Percentiles rank a stretch among this genome's conserved stretches.
Conservation (phyloP, 1,140 invertebrate genomes). For the Calephelis nemesis region DNA sequence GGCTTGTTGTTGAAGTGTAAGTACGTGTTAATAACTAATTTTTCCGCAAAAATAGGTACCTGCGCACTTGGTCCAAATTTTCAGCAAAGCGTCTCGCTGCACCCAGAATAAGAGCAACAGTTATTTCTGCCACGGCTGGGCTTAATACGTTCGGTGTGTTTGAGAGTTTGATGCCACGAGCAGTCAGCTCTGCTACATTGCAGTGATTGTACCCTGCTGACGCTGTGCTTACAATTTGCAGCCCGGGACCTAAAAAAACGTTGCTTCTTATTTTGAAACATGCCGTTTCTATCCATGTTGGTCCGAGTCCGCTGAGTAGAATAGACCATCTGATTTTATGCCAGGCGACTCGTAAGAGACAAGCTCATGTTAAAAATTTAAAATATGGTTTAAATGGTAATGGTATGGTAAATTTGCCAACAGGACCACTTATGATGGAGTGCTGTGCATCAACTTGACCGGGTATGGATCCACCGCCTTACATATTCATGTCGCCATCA, state of each 20-base stretch:
- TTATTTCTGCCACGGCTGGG: conserved; percentile 90
- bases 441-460: no score
- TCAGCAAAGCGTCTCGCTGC: conserved; percentile 88
- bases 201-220: conserved; percentile 92
- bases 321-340: background rate
- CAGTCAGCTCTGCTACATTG: conserved; percentile 84
- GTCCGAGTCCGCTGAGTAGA: no score
- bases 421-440: no score
- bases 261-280: background rate
- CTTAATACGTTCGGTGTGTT: conserved; percentile 92
- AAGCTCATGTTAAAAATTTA: no score
- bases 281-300: background rate
- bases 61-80: conserved; percentile 77
- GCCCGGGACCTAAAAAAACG: conserved; percentile 80
- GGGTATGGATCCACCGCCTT: no score
- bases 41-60: conserved; percentile 31
- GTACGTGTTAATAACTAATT: background rate
- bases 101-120: conserved; percentile 86
- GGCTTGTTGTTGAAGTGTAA: background rate
- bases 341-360: no score
- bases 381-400: no score
- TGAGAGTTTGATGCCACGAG: conserved; percentile 85
- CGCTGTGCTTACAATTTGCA: conserved; percentile 94
- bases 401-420: no score
- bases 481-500: no score